A percentile compares a stretch with the other conserved stretches of the same genome.
Conservation (phyloP, 2,113 vertebrate species). For the Isurus oxyrinchus region DNA sequence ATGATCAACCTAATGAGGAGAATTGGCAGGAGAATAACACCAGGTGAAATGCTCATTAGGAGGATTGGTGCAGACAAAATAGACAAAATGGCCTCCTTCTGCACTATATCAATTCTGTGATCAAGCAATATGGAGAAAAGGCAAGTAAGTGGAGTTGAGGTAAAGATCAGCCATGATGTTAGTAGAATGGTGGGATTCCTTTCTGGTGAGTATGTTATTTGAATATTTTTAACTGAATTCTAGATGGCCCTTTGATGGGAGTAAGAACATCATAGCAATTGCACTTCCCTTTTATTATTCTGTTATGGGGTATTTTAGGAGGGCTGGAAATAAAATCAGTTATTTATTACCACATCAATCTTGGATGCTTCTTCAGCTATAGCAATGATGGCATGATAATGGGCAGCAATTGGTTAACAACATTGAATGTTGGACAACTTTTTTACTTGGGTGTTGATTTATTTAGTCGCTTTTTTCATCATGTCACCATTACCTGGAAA, state of each 20-base stretch:
- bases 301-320: not conserved
- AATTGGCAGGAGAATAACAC: too few species aligned
- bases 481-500: not conserved
- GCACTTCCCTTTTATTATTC: not conserved
- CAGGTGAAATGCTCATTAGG: too few species aligned
- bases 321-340: not conserved
- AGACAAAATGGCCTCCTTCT: too few species aligned
- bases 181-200: not conserved
- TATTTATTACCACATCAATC: not conserved
- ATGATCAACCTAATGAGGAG: too few species aligned
- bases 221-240: not conserved
- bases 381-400: not conserved
- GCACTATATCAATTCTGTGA: too few species aligned
- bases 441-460: not conserved
- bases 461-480: not conserved
- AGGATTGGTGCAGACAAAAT: too few species aligned
- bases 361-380: not conserved
- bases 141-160: not conserved
- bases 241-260: not conserved
- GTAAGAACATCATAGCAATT: not conserved
- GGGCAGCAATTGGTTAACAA: not conserved
- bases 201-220: not conserved
- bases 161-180: not conserved
- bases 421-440: not conserved
- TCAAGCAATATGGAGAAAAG: not conserved